Evolutionary conservation across 2,888 invertebrate species (phyloP).

Genomic region (Epirrhoe tristata): DNA sequence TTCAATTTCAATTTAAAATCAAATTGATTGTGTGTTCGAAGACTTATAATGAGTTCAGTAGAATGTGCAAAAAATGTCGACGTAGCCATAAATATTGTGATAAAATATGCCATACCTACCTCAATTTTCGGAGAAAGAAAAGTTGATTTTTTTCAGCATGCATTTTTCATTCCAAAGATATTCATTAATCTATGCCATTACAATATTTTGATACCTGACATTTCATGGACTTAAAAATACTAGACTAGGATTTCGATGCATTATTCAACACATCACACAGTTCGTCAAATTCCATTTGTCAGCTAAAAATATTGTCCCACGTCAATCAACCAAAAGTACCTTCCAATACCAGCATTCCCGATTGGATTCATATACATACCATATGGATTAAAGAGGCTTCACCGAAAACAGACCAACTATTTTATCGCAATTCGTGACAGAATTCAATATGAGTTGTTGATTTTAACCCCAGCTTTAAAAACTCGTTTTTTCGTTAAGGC

Average conservation of each 20-base stretch:
- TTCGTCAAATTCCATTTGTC: slow-evolving; percentile 25
- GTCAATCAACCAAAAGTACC: slow-evolving; percentile 43
- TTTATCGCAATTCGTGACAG: slow-evolving; percentile 49
- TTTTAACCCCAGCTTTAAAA: slow-evolving; percentile 3
- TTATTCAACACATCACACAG: slow-evolving; percentile 31
- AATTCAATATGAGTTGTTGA: slow-evolving; percentile 43
- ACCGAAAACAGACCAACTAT: slow-evolving; percentile 46
- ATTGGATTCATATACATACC: slow-evolving; percentile 42
- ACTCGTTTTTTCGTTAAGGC: neutral
- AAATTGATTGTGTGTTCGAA: slow-evolving; percentile 26
- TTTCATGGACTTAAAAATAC: neutral
- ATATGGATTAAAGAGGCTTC: slow-evolving; percentile 48
- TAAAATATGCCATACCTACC: neutral
- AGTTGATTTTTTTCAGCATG: too few relatives aligned
- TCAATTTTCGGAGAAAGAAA: too few relatives aligned
- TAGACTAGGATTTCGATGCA: slow-evolving; percentile 8
- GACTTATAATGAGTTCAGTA: slow-evolving; percentile 10
- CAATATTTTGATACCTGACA: neutral
- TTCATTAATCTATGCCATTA: too few relatives aligned
- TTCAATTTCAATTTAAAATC: slow-evolving; percentile 37
- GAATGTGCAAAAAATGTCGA: neutral
- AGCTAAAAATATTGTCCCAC: slow-evolving; percentile 26
- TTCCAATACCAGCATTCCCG: slow-evolving; percentile 44
- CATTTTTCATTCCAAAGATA: too few relatives aligned
- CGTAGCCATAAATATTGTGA: neutral